Evolutionary conservation across 2,113 vertebrate species (phyloP).

Genomic region (Ciconia stormi): DNA sequence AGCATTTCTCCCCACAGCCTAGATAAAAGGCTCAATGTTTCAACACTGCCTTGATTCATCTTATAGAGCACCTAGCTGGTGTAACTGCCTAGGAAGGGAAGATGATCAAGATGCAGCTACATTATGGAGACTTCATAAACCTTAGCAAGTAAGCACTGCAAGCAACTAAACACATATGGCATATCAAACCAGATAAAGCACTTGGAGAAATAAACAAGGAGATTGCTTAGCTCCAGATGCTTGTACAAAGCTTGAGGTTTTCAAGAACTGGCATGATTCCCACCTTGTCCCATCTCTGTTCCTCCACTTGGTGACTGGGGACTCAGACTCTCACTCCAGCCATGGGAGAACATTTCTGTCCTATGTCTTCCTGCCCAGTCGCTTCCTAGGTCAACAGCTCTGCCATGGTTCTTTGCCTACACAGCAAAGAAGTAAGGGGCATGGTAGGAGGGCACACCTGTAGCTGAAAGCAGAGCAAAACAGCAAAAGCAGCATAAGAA

Average conservation of each 20-base stretch:
- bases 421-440: neutral
- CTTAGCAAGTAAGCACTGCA: neutral
- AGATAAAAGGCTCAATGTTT: neutral
- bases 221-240: neutral
- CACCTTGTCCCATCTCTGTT: neutral
- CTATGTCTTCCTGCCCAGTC: neutral
- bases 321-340: neutral
- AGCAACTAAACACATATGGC: neutral
- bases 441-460: neutral
- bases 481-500: neutral
- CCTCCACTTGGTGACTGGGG: neutral
- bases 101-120: neutral
- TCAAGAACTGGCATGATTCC: neutral
- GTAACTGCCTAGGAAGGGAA: neutral
- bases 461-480: neutral
- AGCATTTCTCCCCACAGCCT: neutral
- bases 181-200: neutral
- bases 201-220: neutral
- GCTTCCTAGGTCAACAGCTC: neutral
- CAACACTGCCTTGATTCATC: neutral
- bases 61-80: neutral
- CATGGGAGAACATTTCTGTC: neutral
- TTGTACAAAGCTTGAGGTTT: neutral
- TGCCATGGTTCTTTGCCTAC: neutral
- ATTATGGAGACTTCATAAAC: neutral